Conservation (phyloP, 2,888 invertebrate genomes). For the Lithodes maja region DNA sequence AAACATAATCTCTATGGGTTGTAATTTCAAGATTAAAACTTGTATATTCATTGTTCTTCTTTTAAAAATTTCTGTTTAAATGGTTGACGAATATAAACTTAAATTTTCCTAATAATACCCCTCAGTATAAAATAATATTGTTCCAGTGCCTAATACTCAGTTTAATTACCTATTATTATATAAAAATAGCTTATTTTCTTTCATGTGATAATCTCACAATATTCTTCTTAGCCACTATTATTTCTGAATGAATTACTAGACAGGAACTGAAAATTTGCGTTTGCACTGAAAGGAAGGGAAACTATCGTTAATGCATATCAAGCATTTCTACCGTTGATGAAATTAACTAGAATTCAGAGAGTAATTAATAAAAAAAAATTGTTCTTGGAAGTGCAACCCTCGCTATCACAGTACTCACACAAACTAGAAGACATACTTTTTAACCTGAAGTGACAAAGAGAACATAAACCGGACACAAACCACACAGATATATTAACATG, state of each 20-base stretch:
- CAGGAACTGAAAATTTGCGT: too few relatives aligned
- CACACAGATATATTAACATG: neutral
- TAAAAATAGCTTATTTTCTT: conserved; percentile 1
- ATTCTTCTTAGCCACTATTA: neutral
- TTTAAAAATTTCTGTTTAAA: conserved; percentile 35
- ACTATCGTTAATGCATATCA: too few relatives aligned
- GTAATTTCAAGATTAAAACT: conserved; percentile 47
- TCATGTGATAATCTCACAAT: conserved; percentile 15
- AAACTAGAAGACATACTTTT: neutral
- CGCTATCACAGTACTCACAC: conserved; percentile 5
- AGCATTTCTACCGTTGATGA: too few relatives aligned
- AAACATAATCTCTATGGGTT: conserved; percentile 58
- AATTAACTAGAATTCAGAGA: too few relatives aligned
- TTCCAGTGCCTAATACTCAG: conserved; percentile 14
- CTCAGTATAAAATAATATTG: conserved; percentile 26
- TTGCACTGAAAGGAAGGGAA: too few relatives aligned
- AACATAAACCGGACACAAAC: neutral
- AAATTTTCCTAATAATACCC: conserved; percentile 34
- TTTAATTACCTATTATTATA: conserved; percentile 7
- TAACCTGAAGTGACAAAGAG: neutral
- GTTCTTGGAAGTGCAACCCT: conserved; percentile 62
- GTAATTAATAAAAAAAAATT: neutral
- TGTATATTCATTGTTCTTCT: conserved; percentile 34
- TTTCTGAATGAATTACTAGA: too few relatives aligned
- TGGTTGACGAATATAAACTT: conserved; percentile 18